These are phyloP conservation scores for Pandemis corylana DNA, from an alignment of 2,888 invertebrate genomes.

Conservation along the genomic window DNA sequence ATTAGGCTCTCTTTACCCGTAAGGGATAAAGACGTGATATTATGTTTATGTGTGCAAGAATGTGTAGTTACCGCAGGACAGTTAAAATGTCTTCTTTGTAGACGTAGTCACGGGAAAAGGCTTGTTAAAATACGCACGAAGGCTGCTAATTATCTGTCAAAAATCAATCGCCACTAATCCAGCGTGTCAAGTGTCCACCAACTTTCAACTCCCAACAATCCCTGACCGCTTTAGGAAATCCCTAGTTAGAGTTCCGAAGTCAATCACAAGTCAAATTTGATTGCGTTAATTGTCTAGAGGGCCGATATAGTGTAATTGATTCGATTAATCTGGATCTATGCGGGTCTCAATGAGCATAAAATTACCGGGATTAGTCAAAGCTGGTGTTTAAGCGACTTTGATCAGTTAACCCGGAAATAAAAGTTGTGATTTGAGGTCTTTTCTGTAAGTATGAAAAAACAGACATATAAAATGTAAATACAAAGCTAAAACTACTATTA, in stretches of 20 bases:
- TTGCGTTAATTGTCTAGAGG: constrained; percentile 16
- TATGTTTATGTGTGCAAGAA: no score
- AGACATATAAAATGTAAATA: no score
- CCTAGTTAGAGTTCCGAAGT: constrained; percentile 11
- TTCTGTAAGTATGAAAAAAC: no score
- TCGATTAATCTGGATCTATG: background rate
- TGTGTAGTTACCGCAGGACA: no score
- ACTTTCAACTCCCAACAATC: constrained; percentile 1
- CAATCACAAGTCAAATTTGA: constrained; percentile 24
- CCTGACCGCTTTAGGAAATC: constrained; percentile 4
- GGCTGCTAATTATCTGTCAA: background rate
- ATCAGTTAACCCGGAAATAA: background rate
- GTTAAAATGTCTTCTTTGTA: no score
- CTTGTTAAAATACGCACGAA: no score
- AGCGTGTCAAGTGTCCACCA: background rate
- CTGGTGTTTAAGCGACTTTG: constrained; percentile 1
- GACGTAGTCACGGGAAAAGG: no score
- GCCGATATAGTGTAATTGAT: constrained; percentile 25
- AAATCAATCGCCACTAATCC: background rate
- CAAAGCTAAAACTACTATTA: no score
- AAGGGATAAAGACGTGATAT: no score
- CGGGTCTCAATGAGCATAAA: background rate
- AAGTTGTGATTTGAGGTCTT: background rate
- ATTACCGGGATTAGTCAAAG: constrained; percentile 11
- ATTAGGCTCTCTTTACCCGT: no score